Evolutionary conservation across 2,888 invertebrate species (phyloP), one percentile per base, ranked within the genome.

Genomic region (Agriopis marginaria): DNA sequence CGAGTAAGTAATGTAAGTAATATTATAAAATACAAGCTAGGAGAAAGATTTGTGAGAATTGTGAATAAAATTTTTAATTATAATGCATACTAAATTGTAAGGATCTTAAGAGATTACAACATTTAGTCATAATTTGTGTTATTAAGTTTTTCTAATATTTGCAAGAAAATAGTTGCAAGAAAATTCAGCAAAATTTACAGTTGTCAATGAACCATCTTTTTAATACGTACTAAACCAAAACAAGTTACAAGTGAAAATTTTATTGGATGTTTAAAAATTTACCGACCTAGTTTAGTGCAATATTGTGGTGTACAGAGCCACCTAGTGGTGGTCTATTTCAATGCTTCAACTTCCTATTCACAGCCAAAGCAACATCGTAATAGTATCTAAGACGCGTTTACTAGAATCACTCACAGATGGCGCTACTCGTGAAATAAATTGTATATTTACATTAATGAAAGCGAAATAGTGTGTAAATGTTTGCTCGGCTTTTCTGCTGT

Each of bases 401-500:
- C 5, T 56, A 66, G 10, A 42, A 7, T 39, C 5, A 17, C 51
- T 63, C 54, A 78, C 61, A 90, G 90, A 86, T 89, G 90, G 87
- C 90, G 83, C 75, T 71, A 80, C 73, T 49, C 51, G 68, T 51
- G 45, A 73, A 65, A 58, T 44, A 23, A 23, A 39, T 55, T 23
- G 10, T 39, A 53, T 63, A 32, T 0, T 40, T 44, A n/a, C 3
- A 32, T 32, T 32, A 81, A 77, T 74, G 75, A 77, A 79, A 79
- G 75, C 79, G 76, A 79, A 73, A 66, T 58, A 63, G 69, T 53
- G 67, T 68, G 60, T 23, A 65, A 59, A 73, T 77, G 71, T 79
- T 80, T 75, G 74, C 75, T 70, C 76, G 81, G 82, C 82, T 86
- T 85, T 84, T 85, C 81, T 81, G 77, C 75, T 79, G 85, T 83